Evolutionary conservation across 2,797 vertebrate genomes (phyloP).

Genomic region (Spinibarbus caldwelli): DNA sequence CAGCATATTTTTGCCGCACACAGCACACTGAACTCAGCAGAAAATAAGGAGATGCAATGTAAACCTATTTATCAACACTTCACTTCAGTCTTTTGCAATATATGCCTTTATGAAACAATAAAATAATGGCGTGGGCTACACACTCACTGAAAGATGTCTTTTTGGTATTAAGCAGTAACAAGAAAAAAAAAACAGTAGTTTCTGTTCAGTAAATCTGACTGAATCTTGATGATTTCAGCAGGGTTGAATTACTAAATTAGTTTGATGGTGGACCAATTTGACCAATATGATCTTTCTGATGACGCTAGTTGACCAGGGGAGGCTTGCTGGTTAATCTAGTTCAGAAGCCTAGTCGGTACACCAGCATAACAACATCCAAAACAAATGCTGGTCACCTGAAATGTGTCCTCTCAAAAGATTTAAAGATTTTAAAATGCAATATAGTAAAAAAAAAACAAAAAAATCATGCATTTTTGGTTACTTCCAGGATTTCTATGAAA

Average conservation of each 20-base stretch:
- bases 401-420: neutral
- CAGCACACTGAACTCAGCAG: neutral
- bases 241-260: neutral
- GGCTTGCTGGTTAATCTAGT: neutral
- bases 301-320: neutral
- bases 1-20: neutral
- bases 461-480: neutral
- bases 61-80: slow-evolving; percentile 4
- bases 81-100: neutral
- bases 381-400: neutral
- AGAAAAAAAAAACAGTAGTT: too few species aligned
- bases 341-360: neutral
- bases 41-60: neutral
- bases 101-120: neutral
- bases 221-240: too few species aligned
- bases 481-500: neutral
- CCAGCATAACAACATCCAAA: neutral
- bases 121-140: neutral
- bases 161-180: neutral
- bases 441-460: too few species aligned
- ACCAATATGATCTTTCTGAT: neutral
- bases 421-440: neutral
- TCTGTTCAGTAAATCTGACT: neutral
- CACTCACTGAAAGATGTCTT: neutral
- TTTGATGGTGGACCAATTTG: neutral